Evolutionary conservation across 2,797 vertebrate species (phyloP), one percentile per base, ranked within the genome.

Genomic region (Rhabdomys pumilio): DNA sequence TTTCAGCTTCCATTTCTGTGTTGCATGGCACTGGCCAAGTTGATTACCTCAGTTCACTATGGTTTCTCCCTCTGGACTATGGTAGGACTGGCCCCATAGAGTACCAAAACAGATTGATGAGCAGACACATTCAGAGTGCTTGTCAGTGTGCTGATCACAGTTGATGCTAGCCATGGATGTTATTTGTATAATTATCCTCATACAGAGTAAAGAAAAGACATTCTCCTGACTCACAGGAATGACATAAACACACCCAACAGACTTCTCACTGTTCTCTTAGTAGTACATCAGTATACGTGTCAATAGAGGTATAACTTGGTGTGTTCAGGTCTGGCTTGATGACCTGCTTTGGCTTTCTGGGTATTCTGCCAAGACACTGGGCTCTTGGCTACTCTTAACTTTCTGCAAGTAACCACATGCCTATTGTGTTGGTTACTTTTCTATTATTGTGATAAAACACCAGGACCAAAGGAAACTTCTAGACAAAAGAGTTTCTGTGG

Each of bases 201-300:
- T 88, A 59, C 38, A 38, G 12, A 63, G 31, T 24, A 53, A 41
- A 87, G 65, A 77, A 38, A 26, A 76, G n/a, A n/a, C n/a, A n/a
- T n/a, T n/a, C n/a, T n/a, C n/a, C n/a, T n/a, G n/a, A n/a, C n/a
- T n/a, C n/a, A n/a, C n/a, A n/a, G n/a, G n/a, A n/a, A n/a, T n/a
- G n/a, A n/a, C n/a, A n/a, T n/a, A n/a, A n/a, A n/a, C n/a, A n/a
- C n/a, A n/a, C n/a, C n/a, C n/a, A n/a, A n/a, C n/a, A 73, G 53
- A 29, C 3, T 2, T 22, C 4, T 31, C 8, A 7, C 26, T 47
- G 17, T 90, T 94, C 41, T 86, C 26, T 63, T 59, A 41, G 29
- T 17, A 6, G 3, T 29, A 8, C 2, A 38, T 3, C 4, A 20
- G n/a, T 22, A 0, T 10, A 6, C 22, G 34, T 80, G 14, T 53